phyloP scores from a whole-genome alignment of 2,113 vertebrate species.

The Pithys albifrons region DNA sequence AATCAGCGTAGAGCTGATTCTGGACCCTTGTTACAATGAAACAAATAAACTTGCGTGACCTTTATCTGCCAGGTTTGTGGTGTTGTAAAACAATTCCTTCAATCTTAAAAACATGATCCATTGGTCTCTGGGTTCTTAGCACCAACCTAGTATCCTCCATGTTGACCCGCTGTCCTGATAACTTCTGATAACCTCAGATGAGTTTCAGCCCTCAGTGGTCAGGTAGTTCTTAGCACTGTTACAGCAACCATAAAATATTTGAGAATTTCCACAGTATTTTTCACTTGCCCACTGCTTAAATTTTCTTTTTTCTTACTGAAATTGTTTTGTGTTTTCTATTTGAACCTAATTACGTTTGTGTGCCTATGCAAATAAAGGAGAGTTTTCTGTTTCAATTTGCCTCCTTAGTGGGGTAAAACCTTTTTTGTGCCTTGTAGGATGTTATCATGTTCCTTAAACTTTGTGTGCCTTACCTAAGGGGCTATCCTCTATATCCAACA shows the following conservation, averaged over 20 bases:
- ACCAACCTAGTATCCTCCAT: neutral
- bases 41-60: neutral
- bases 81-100: neutral
- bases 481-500: fast-evolving
- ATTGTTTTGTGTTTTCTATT: neutral
- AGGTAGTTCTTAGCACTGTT: neutral
- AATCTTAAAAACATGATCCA: neutral
- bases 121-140: neutral
- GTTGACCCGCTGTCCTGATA: neutral
- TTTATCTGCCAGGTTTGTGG: neutral
- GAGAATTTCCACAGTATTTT: neutral
- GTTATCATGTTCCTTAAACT: fast-evolving
- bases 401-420: fast-evolving
- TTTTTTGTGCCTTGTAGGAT: too few relatives aligned
- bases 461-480: fast-evolving
- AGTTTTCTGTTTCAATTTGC: neutral
- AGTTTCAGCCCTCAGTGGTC: neutral
- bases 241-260: neutral
- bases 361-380: neutral
- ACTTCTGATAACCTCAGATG: neutral
- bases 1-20: neutral
- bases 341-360: neutral
- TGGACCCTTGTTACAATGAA: neutral
- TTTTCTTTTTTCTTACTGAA: neutral
- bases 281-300: neutral